These are phyloP conservation scores for Hybos culiciformis DNA, from an alignment of 2,888 invertebrate species.

Conservation along the genomic window DNA sequence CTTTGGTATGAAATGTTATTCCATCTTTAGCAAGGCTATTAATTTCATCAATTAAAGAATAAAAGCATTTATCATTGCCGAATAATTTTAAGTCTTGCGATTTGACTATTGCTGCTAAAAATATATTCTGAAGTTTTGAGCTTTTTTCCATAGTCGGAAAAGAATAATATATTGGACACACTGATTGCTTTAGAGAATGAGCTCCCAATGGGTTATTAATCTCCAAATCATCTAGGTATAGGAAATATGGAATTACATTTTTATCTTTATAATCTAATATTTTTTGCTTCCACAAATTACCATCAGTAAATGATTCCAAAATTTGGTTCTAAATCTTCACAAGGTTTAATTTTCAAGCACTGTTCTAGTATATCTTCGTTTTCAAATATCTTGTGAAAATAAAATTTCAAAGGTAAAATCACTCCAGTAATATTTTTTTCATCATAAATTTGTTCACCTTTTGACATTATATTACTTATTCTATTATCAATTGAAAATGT, in stretches of 20 bases:
- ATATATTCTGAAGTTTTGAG: background rate
- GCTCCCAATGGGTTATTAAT: background rate
- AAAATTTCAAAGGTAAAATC: background rate
- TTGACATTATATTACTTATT: background rate
- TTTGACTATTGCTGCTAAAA: constrained; percentile 13
- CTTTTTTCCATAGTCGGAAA: background rate
- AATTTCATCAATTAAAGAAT: constrained; percentile 16
- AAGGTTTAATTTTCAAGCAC: background rate
- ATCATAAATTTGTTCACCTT: background rate
- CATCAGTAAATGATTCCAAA: background rate
- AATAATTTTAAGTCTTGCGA: constrained; percentile 17
- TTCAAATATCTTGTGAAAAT: background rate
- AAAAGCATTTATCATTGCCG: constrained; percentile 18
- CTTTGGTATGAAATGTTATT: constrained; percentile 11
- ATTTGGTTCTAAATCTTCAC: background rate
- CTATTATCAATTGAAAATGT: background rate
- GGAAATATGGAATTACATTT: background rate
- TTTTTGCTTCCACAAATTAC: background rate
- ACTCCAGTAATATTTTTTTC: background rate
- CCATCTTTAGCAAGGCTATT: constrained; percentile 17
- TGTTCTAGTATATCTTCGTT: background rate
- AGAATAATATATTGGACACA: background rate
- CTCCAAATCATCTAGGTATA: background rate
- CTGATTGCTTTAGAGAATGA: background rate
- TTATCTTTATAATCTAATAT: background rate